phyloP scores from a whole-genome alignment of 2,888 invertebrate genomes.

The Protonemura montana region DNA sequence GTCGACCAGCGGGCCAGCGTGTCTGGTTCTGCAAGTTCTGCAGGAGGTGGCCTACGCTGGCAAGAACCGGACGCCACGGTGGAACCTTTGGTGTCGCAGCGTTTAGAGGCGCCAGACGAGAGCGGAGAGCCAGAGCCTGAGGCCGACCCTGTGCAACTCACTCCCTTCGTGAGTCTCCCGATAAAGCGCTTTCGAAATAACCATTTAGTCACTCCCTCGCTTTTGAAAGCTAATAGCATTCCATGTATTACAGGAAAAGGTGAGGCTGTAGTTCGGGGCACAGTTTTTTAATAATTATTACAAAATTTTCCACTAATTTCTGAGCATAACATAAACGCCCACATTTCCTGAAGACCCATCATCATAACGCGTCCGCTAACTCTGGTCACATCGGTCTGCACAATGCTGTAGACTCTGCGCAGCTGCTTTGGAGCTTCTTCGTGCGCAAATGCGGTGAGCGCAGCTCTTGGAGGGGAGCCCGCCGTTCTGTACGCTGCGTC shows the following conservation, averaged over 20 bases:
- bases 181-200: no score
- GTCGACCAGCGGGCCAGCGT: not conserved
- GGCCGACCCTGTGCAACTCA: not conserved
- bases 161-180: constrained; percentile 2
- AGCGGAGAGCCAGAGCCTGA: not conserved
- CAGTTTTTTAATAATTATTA: no score
- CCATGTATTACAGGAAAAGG: no score
- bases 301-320: no score
- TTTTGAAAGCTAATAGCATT: no score
- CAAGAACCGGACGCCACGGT: not conserved
- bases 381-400: no score
- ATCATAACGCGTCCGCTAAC: no score
- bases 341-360: no score
- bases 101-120: not conserved
- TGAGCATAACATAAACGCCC: no score
- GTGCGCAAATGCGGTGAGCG: not conserved
- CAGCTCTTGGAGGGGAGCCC: not conserved
- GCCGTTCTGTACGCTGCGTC: constrained; percentile 64
- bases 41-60: not conserved
- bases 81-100: not conserved
- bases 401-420: not conserved
- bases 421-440: not conserved
- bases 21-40: not conserved
- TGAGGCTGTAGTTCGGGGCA: no score
- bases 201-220: no score